These are phyloP conservation scores for Criorhina ranunculi DNA, from an alignment of 2,888 invertebrate species.

Conservation along the genomic window DNA sequence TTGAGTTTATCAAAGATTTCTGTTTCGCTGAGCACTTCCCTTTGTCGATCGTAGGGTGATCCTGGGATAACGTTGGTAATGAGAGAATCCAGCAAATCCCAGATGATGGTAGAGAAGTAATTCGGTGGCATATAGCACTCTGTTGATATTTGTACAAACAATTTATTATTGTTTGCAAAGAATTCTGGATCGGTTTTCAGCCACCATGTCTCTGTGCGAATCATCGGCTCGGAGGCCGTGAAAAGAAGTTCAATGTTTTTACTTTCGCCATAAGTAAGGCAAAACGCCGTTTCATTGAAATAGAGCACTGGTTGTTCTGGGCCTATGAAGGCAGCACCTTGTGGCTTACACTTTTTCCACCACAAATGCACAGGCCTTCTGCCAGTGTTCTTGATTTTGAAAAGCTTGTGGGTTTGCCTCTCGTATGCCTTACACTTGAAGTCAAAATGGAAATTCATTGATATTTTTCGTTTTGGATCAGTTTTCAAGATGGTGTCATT, in stretches of 20 bases:
- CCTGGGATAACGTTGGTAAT: not conserved
- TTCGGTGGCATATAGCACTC: constrained; percentile 40
- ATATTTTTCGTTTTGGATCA: not conserved
- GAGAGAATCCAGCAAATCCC: constrained; percentile 11
- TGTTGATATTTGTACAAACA: constrained; percentile 1
- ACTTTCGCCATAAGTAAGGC: constrained; percentile 8
- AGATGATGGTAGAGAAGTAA: constrained; percentile 9
- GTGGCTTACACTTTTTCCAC: constrained; percentile 19
- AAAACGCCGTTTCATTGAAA: constrained; percentile 11
- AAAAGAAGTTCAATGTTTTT: constrained; percentile 19
- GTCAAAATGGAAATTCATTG: constrained; percentile 12
- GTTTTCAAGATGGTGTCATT: constrained; percentile 11
- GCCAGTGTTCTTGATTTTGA: constrained; percentile 34
- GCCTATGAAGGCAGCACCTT: not conserved
- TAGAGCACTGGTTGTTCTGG: not conserved
- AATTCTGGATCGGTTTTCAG: constrained; percentile 26
- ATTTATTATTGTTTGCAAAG: not conserved
- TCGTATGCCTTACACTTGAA: constrained; percentile 46
- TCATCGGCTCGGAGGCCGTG: not conserved
- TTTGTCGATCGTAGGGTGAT: not conserved
- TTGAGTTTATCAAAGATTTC: constrained; percentile 50
- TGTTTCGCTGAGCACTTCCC: not conserved
- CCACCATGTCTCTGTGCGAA: constrained; percentile 25
- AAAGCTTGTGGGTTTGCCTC: not conserved
- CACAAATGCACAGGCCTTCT: constrained; percentile 7